Conservation (phyloP, 2,797 vertebrate genomes). For the Poeciliopsis gracilis region DNA sequence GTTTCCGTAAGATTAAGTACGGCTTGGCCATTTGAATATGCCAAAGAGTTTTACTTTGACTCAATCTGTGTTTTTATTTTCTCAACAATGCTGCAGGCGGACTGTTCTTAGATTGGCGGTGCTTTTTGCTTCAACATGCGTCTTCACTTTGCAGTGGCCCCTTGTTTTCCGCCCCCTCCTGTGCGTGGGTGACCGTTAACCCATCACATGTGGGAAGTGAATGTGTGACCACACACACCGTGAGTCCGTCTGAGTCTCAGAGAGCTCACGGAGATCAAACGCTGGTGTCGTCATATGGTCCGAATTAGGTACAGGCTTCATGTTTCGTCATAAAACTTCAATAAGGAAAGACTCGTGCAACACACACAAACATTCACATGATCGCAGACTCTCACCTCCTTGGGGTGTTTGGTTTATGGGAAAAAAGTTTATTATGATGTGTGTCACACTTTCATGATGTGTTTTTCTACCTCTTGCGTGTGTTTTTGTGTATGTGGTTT, state of each 20-base stretch:
- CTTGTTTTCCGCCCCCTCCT: constrained; percentile 17
- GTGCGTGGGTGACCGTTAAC: constrained; percentile 58
- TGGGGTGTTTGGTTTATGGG: constrained; percentile 59
- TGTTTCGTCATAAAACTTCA: constrained; percentile 89
- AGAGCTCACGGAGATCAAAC: constrained; percentile 85
- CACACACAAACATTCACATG: constrained; percentile 34
- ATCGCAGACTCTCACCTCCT: constrained; percentile 11
- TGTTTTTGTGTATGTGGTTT: constrained; percentile 55
- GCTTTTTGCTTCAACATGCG: constrained; percentile 23
- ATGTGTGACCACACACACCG: constrained; percentile 75
- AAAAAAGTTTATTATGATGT: constrained; percentile 67
- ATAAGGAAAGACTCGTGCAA: constrained; percentile 70
- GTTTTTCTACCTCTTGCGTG: constrained; percentile 37
- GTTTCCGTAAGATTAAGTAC: not conserved
- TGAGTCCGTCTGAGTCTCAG: constrained; percentile 70
- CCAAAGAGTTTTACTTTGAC: not conserved
- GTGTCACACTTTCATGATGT: constrained; percentile 61
- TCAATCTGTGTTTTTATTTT: constrained; percentile 7
- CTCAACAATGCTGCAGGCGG: constrained; percentile 10
- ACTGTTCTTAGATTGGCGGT: constrained; percentile 2
- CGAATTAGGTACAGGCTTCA: constrained; percentile 86
- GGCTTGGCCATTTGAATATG: not conserved
- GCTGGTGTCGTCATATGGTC: constrained; percentile 81
- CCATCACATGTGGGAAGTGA: constrained; percentile 68
- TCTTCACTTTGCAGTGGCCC: constrained; percentile 8